Percentiles rank a stretch among this genome's conserved stretches.
Evolutionary conservation across 2,797 vertebrate species (phyloP).

Genomic region (Erethizon dorsatum): DNA sequence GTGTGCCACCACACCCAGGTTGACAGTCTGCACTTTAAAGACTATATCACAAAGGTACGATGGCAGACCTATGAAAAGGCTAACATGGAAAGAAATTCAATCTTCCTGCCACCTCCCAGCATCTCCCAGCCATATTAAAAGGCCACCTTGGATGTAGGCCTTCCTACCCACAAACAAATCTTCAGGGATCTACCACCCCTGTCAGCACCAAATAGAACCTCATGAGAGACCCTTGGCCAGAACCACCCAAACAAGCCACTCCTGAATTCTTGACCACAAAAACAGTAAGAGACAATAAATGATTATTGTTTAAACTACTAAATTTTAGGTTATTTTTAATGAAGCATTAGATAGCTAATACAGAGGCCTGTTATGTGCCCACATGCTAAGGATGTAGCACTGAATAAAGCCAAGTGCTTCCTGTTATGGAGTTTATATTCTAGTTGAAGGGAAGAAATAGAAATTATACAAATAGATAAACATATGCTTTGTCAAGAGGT

Average conservation of each 20-base stretch:
- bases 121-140: neutral
- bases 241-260: neutral
- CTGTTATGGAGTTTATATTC: neutral
- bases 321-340: neutral
- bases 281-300: conserved; percentile 38
- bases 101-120: neutral
- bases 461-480: conserved; percentile 13
- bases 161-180: neutral
- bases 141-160: neutral
- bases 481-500: neutral
- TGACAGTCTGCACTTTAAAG: neutral
- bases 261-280: neutral
- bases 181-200: neutral
- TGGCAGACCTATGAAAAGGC: neutral
- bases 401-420: neutral
- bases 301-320: neutral
- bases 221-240: neutral
- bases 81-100: neutral
- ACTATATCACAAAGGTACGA: neutral
- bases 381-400: neutral
- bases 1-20: neutral
- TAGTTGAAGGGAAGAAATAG: neutral
- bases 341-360: neutral
- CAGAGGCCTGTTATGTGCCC: neutral
- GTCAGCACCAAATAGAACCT: neutral